These are phyloP conservation scores for Colletes collaris DNA, from an alignment of 2,888 invertebrate genomes.

Conservation along the genomic window DNA sequence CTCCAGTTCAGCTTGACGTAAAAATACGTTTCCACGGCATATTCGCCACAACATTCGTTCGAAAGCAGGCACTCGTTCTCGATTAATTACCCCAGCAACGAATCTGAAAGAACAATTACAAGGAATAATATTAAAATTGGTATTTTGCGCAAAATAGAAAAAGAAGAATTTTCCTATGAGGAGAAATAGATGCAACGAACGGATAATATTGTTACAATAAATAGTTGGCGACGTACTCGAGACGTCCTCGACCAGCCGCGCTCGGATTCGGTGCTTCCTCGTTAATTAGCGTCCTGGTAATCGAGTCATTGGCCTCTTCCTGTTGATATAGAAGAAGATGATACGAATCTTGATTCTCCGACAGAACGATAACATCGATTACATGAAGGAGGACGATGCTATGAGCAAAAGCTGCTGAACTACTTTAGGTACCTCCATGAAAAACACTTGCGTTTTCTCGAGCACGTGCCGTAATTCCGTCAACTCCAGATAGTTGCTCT, in stretches of 20 bases:
- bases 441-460: conserved; percentile 95
- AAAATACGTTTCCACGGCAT: conserved; percentile 95
- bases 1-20: conserved; percentile 93
- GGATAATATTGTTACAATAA: background rate
- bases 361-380: conserved; percentile 80
- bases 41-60: conserved; percentile 97
- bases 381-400: conserved; percentile 68
- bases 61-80: conserved; percentile 94
- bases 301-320: conserved; percentile 87
- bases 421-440: conserved; percentile 87
- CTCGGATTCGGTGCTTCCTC: conserved; percentile 82
- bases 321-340: conserved; percentile 84
- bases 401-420: conserved; percentile 70
- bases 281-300: conserved; percentile 85
- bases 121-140: conserved; percentile 5
- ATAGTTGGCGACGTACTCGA: conserved; percentile 79
- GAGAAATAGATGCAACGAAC: background rate
- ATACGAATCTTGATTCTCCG: conserved; percentile 81
- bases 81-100: conserved; percentile 95
- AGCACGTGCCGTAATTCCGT: conserved; percentile 96
- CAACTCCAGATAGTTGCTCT: conserved; percentile 95
- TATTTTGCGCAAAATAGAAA: no score
- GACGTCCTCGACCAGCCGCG: conserved; percentile 78
- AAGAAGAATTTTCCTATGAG: no score
- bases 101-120: conserved; percentile 85